These are phyloP conservation scores for Scomber colias DNA, from an alignment of 2,113 vertebrate genomes.

Conservation along the genomic window DNA sequence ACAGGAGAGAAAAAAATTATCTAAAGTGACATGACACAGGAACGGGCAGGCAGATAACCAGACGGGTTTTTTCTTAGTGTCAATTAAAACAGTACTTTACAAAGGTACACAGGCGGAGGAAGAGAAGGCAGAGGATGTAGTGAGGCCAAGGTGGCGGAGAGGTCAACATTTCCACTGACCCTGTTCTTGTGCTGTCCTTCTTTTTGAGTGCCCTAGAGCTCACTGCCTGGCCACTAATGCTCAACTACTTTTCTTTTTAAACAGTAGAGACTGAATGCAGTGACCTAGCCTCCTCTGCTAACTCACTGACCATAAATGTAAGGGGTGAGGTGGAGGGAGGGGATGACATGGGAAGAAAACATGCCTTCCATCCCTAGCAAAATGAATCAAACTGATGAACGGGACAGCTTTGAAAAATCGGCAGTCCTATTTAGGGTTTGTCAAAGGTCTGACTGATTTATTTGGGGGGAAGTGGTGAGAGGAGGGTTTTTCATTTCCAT, in stretches of 20 bases:
- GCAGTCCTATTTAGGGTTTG: conserved; percentile 67
- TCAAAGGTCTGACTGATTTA: conserved; percentile 75
- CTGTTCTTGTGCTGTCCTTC: conserved; percentile 61
- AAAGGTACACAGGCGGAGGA: conserved; percentile 42
- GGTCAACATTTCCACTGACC: conserved; percentile 59
- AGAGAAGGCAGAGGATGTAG: conserved; percentile 44
- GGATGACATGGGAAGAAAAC: conserved; percentile 38
- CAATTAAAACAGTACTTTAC: conserved; percentile 72
- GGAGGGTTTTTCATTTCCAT: conserved; percentile 37
- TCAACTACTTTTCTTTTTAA: conserved; percentile 46
- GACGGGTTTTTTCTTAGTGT: conserved; percentile 45
- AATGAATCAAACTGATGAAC: conserved; percentile 77
- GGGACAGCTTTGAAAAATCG: conserved; percentile 63
- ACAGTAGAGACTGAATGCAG: conserved; percentile 19
- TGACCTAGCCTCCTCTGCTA: conserved; percentile 36
- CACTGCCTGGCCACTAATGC: conserved; percentile 6
- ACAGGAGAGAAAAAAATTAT: conserved; percentile 43
- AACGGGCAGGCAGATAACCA: conserved; percentile 56
- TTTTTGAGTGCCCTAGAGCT: conserved; percentile 31
- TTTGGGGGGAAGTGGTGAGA: conserved; percentile 50
- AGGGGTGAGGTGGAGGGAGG: not conserved
- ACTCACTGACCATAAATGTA: conserved; percentile 44
- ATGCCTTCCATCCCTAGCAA: conserved; percentile 44
- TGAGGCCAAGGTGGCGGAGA: conserved; percentile 47
- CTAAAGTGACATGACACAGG: conserved; percentile 68